phyloP scores from a whole-genome alignment of 2,888 invertebrate genomes.

The Andrena chrysosceles region DNA sequence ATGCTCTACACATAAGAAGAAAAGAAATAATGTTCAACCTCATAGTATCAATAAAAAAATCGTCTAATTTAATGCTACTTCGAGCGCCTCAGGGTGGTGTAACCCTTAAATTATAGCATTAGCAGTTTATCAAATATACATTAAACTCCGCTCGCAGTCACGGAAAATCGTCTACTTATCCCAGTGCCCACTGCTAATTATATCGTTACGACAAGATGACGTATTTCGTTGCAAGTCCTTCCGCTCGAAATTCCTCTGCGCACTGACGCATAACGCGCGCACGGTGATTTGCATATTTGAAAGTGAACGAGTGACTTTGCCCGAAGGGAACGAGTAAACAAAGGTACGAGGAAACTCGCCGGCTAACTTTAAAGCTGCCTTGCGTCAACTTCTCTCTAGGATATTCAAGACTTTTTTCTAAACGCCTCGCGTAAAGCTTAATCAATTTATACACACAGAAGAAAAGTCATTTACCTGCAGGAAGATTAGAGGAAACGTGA shows the following conservation, averaged over 20 bases:
- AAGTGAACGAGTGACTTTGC: constrained; percentile 72
- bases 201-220: constrained; percentile 38
- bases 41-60: no score
- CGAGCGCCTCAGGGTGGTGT: no score
- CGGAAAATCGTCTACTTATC: neutral
- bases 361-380: constrained; percentile 21
- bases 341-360: constrained; percentile 28
- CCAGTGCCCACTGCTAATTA: constrained; percentile 28
- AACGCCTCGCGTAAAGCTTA: neutral
- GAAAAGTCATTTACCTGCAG: neutral
- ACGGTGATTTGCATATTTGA: constrained; percentile 79
- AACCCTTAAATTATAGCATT: no score
- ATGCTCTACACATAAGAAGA: no score
- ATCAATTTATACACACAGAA: neutral
- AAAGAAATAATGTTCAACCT: no score
- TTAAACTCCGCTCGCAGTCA: neutral
- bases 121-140: no score
- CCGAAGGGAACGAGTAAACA: constrained; percentile 54
- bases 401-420: neutral
- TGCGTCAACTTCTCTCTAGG: constrained; percentile 2
- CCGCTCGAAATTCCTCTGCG: constrained; percentile 77
- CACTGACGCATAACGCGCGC: constrained; percentile 78
- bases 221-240: constrained; percentile 55
- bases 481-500: no score
- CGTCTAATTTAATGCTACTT: no score